These are phyloP conservation scores for Zaprionus obscuricornis DNA, from an alignment of 2,888 invertebrate species.

Conservation along the genomic window DNA sequence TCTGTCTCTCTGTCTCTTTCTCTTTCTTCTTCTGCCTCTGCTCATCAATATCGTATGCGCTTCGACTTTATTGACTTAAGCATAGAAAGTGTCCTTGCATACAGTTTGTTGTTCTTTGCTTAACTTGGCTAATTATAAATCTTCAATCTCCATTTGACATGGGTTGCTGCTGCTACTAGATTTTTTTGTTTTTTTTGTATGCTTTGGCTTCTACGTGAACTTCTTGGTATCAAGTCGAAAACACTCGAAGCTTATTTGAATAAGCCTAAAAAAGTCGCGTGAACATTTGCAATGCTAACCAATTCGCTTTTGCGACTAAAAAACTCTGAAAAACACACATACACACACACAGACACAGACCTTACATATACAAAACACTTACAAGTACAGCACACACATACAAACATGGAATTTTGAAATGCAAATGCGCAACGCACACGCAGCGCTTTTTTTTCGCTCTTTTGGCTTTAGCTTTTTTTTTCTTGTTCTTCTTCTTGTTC, in stretches of 20 bases:
- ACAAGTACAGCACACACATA: not conserved
- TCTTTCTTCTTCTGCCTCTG: too few species aligned
- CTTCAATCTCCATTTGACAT: too few species aligned
- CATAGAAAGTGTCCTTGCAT: too few species aligned
- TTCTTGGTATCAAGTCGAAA: constrained; percentile 48
- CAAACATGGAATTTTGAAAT: constrained; percentile 50
- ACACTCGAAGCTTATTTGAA: constrained; percentile 63
- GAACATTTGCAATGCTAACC: constrained; percentile 65
- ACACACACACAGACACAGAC: constrained; percentile 1
- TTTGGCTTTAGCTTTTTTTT: not conserved
- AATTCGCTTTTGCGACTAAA: constrained; percentile 16
- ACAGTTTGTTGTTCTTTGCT: too few species aligned
- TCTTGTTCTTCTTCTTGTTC: not conserved
- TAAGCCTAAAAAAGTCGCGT: constrained; percentile 55
- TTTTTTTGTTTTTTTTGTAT: too few species aligned
- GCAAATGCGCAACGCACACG: constrained; percentile 54
- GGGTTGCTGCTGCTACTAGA: too few species aligned
- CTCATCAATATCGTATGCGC: too few species aligned
- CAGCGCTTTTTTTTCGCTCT: constrained; percentile 22
- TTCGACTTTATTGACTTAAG: too few species aligned
- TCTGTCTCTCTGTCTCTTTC: too few species aligned
- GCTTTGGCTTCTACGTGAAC: too few species aligned
- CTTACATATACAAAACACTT: constrained; percentile 11
- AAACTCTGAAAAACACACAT: constrained; percentile 7
- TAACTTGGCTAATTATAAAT: too few species aligned